Conservation (phyloP, 2,888 invertebrate species). For the Stegophylla sp. region DNA sequence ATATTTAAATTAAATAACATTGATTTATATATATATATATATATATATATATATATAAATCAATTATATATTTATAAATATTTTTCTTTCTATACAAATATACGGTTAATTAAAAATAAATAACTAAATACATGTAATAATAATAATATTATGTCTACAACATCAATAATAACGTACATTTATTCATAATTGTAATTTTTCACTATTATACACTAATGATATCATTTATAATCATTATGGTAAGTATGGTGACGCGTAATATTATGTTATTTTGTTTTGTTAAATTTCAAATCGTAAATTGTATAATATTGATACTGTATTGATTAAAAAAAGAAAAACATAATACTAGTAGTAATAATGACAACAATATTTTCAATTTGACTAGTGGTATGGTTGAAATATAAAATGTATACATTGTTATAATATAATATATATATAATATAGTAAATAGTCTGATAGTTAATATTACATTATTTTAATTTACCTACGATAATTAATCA, state of each 20-base stretch:
- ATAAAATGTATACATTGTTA: conserved; percentile 1
- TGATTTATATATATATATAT: conserved; percentile 43
- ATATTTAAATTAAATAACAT: conserved; percentile 45
- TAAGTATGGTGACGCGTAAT: background rate
- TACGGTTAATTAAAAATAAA: conserved; percentile 13
- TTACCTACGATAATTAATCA: conserved; percentile 20
- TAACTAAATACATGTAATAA: conserved; percentile 13
- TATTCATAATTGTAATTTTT: background rate
- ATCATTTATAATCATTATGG: no score
- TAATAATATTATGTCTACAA: conserved; percentile 5
- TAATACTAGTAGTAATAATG: no score
- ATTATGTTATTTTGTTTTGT: background rate
- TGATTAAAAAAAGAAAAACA: background rate
- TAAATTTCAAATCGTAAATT: background rate
- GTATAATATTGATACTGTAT: background rate
- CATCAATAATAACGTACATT: background rate
- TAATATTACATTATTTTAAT: background rate
- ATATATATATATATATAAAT: no score
- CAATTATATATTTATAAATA: no score
- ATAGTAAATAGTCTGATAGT: no score
- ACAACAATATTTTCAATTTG: background rate
- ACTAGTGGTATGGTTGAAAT: background rate
- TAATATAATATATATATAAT: background rate
- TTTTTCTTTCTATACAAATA: conserved; percentile 41
- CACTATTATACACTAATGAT: background rate